Evolutionary conservation across 2,888 invertebrate species (phyloP).

Genomic region (Beris chalybata): DNA sequence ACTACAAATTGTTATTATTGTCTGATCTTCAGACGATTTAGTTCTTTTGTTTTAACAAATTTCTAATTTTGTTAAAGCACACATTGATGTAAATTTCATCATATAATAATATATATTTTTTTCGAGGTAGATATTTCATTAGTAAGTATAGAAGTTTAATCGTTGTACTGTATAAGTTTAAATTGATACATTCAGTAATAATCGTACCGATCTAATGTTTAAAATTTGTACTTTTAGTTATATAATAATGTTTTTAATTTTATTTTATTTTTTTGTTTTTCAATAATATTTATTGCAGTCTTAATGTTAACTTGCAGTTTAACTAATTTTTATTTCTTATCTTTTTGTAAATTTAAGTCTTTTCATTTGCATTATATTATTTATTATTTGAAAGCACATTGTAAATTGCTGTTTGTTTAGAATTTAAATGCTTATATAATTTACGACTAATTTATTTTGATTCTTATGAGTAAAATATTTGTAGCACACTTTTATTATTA

Average conservation of each 20-base stretch:
- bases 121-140: too few relatives aligned
- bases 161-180: neutral
- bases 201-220: neutral
- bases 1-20: constrained; percentile 4
- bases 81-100: neutral
- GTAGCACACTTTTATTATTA: too few relatives aligned
- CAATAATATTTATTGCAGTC: constrained; percentile 19
- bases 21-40: constrained; percentile 5
- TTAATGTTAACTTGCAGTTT: constrained; percentile 25
- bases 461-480: too few relatives aligned
- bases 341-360: constrained; percentile 1
- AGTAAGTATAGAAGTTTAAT: too few relatives aligned
- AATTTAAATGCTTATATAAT: too few relatives aligned
- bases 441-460: too few relatives aligned
- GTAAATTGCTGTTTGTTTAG: neutral
- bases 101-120: too few relatives aligned
- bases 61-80: neutral
- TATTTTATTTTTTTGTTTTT: constrained; percentile 3
- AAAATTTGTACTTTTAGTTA: constrained; percentile 30
- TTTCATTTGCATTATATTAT: neutral
- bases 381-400: constrained; percentile 15
- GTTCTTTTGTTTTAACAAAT: neutral
- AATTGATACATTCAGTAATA: neutral
- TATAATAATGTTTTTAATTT: neutral
- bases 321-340: constrained; percentile 5